These are phyloP conservation scores for Caranx ignobilis DNA, from an alignment of 2,113 vertebrate species.

Conservation along the genomic window DNA sequence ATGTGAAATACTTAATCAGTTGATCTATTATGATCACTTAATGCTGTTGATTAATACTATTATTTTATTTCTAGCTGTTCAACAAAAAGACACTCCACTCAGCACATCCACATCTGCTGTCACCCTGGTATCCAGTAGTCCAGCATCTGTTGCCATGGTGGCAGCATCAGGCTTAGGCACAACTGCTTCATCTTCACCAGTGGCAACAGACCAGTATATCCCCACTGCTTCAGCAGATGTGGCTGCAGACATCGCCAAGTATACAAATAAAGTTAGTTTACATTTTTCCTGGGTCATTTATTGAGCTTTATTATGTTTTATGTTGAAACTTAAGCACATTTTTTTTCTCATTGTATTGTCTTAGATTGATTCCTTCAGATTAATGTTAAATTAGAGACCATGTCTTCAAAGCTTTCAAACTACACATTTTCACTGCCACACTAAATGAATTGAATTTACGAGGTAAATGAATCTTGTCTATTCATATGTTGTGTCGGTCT, in stretches of 20 bases:
- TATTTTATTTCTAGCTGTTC: constrained; percentile 86
- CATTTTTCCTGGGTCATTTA: neutral
- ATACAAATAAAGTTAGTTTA: constrained; percentile 94
- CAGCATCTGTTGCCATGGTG: constrained; percentile 87
- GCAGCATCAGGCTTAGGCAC: constrained; percentile 85
- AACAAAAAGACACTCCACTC: constrained; percentile 94
- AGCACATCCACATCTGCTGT: constrained; percentile 92
- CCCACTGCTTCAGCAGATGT: constrained; percentile 95
- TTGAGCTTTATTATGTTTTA: neutral
- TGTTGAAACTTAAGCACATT: too few relatives aligned
- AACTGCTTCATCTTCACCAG: constrained; percentile 84
- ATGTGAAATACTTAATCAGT: neutral
- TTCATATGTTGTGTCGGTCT: constrained; percentile 29
- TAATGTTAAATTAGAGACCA: neutral
- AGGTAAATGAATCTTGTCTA: neutral
- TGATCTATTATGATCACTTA: neutral
- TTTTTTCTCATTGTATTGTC: too few relatives aligned
- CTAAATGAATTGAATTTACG: neutral
- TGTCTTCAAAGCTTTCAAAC: neutral
- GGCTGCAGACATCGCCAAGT: constrained; percentile 97
- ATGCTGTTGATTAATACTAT: neutral
- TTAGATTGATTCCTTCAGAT: neutral
- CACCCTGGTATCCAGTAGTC: constrained; percentile 92
- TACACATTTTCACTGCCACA: neutral
- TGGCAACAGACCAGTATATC: constrained; percentile 88